Evolutionary conservation across 1,140 invertebrate species (phyloP).

Genomic region (Bombus breviceps): DNA sequence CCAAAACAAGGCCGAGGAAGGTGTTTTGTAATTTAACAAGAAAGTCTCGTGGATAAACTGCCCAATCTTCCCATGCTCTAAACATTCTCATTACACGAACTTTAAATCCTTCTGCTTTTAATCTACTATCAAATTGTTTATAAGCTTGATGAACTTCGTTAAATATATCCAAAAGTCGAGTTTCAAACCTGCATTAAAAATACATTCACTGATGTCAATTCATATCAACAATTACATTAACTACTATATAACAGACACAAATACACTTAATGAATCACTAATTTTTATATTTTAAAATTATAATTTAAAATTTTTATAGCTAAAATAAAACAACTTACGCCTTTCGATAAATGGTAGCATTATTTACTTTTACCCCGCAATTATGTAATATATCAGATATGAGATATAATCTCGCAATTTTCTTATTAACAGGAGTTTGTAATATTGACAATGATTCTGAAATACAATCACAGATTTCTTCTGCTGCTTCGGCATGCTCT

Average conservation of each 20-base stretch:
- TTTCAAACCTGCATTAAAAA: conserved; percentile 89
- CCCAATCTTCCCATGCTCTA: conserved; percentile 99
- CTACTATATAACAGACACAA: neutral
- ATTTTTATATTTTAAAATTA: conserved; percentile 1
- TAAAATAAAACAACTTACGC: conserved; percentile 84
- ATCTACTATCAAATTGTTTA: conserved; percentile 91
- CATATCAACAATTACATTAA: neutral
- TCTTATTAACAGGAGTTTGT: conserved; percentile 93
- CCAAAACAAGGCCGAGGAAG: conserved; percentile 89
- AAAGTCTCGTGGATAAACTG: conserved; percentile 97
- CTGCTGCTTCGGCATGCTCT: conserved; percentile 98
- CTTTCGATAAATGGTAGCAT: conserved; percentile 97
- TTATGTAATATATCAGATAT: conserved; percentile 99
- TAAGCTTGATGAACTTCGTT: conserved; percentile 90
- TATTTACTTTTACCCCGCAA: conserved; percentile 96
- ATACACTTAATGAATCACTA: neutral
- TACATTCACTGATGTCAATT: conserved; percentile 4
- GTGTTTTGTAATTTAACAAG: conserved; percentile 95
- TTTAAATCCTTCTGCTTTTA: conserved; percentile 98
- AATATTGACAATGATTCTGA: conserved; percentile 91
- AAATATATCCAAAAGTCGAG: conserved; percentile 93
- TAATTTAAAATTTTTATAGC: too few species aligned
- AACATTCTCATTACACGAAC: conserved; percentile 97
- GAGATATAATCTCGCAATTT: conserved; percentile 96
- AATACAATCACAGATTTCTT: conserved; percentile 97